A percentile compares a stretch with the other conserved stretches of the same genome.
Evolutionary conservation across 2,888 invertebrate genomes (phyloP).

Genomic region (Eurytoma californica): DNA sequence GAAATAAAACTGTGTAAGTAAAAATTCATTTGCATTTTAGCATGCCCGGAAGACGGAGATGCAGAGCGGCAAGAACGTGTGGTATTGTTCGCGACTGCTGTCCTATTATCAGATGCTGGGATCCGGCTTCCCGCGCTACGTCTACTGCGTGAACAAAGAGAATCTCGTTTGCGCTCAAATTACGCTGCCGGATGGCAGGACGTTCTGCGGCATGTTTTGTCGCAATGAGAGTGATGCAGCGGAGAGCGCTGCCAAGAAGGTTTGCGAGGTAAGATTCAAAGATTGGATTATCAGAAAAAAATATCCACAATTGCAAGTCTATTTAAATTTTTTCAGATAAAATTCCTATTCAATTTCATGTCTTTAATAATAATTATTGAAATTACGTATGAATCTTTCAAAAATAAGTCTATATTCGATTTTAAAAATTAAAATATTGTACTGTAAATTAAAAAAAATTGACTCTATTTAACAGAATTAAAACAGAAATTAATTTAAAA

Average conservation of each 20-base stretch:
- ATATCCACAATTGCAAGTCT: neutral
- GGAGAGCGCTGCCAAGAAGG: conserved; percentile 74
- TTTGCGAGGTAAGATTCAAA: conserved; percentile 63
- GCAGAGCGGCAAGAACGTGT: conserved; percentile 60
- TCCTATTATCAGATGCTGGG: conserved; percentile 74
- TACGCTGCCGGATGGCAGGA: conserved; percentile 74
- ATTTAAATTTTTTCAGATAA: no score
- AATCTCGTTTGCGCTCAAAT: conserved; percentile 74
- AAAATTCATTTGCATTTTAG: conserved; percentile 57
- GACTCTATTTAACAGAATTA: no score
- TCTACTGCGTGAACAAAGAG: conserved; percentile 70
- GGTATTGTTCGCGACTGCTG: conserved; percentile 72
- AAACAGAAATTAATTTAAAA: no score
- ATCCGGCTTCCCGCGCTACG: conserved; percentile 75
- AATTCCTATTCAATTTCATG: no score
- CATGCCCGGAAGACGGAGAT: conserved; percentile 67
- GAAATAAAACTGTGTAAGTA: no score
- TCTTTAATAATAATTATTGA: no score
- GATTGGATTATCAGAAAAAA: neutral
- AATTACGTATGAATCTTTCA: no score
- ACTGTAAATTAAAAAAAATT: no score
- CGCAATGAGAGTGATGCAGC: conserved; percentile 75
- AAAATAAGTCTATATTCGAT: no score
- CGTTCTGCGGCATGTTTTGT: conserved; percentile 76
- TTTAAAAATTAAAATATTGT: no score